phyloP scores from a whole-genome alignment of 1,140 invertebrate species.

The Drosophila chauvacae region DNA sequence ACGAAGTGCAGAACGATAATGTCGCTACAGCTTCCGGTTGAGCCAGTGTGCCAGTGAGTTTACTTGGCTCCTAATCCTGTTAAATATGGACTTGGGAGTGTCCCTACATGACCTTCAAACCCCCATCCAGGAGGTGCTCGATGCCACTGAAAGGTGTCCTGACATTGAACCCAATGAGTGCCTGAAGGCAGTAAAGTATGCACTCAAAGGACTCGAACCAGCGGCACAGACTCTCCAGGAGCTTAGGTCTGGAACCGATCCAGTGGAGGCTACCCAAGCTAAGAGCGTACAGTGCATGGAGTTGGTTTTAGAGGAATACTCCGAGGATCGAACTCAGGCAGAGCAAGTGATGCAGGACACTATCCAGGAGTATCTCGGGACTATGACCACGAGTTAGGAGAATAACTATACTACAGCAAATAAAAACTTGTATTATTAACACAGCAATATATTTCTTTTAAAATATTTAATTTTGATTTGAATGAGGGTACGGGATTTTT shows the following conservation, averaged over 20 bases:
- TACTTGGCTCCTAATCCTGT: background rate
- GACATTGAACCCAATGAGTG: background rate
- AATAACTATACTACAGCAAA: background rate
- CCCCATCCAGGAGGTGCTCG: background rate
- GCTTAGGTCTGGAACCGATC: background rate
- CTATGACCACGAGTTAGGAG: background rate
- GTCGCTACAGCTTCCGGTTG: background rate
- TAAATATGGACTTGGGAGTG: constrained; percentile 6
- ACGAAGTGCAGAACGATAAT: constrained; percentile 1
- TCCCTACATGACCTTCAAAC: background rate
- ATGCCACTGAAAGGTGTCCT: constrained; percentile 4
- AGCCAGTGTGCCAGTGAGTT: background rate
- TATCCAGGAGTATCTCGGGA: background rate
- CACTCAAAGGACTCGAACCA: background rate
- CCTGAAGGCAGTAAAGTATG: background rate
- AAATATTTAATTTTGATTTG: background rate
- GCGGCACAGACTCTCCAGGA: background rate
- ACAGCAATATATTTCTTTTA: background rate
- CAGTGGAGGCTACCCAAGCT: background rate
- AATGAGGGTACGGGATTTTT: no score
- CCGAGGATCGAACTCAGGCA: background rate
- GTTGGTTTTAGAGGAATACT: background rate
- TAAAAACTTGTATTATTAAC: background rate
- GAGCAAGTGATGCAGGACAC: constrained; percentile 1
- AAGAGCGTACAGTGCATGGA: background rate